Evolutionary conservation across 2,888 invertebrate genomes (phyloP), one percentile per base, ranked within the genome.

Genomic region (Gibbula magus): DNA sequence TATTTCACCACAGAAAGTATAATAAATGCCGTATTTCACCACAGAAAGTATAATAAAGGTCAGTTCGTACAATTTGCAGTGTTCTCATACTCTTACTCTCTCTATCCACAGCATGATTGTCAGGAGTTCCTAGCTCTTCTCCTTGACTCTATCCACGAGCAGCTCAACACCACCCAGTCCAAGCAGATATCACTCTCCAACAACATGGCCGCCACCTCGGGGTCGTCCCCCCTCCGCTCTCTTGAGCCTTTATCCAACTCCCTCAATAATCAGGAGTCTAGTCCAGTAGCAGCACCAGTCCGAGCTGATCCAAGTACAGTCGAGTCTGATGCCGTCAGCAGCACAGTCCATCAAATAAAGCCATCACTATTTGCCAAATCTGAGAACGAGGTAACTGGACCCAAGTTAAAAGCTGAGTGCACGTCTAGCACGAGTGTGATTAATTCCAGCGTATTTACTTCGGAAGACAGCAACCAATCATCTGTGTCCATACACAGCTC

Each of bases 51-150:
- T n/a, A n/a, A n/a, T n/a, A n/a, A n/a, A n/a, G n/a, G n/a, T n/a
- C n/a, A n/a, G n/a, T n/a, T n/a, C n/a, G n/a, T n/a, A 52, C 52
- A 13, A 13, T 52, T 52, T 16, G 16, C 10, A 52, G 16, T 13
- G 16, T 16, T 16, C 52, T 52, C 52, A 52, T 13, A 52, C 10
- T 16, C 16, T 13, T 13, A 52, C 52, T 13, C 32, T 75, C 79
- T 54, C 78, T 84, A 77, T 79, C 91, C 92, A 22, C 91, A 95
- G 95, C 95, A 95, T 88, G 95, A 95, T 89, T 95, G 95, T 91
- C 95, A 95, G 91, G 95, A 95, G 90, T 95, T 95, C 89, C 93
- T 95, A 81, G 95, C 95, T 7, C 92, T 95, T 25, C 90, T 95
- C 54, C 90, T 95, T 84, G 95, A 95, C 87, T 94, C 94, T 2